These are phyloP conservation scores for Eueides isabella DNA, from an alignment of 1,140 invertebrate genomes.

Conservation along the genomic window DNA sequence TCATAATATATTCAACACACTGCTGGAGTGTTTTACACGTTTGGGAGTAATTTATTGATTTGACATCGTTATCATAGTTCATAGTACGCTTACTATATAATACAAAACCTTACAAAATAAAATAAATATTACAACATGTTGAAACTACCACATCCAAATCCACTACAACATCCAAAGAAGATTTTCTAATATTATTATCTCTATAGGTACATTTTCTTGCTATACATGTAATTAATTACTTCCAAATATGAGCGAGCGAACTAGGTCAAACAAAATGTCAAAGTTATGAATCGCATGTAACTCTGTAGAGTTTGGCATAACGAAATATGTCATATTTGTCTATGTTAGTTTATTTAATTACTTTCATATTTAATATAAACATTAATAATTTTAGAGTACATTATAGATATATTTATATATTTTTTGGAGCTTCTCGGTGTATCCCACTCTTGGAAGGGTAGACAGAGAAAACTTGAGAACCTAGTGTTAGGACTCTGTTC, in stretches of 20 bases:
- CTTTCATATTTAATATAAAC: neutral
- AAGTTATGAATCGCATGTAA: neutral
- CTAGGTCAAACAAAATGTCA: neutral
- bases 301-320: neutral
- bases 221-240: neutral
- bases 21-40: no score
- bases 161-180: neutral
- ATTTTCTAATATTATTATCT: neutral
- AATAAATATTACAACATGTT: neutral
- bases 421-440: no score
- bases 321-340: neutral
- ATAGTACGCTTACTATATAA: no score
- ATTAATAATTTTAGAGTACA: neutral
- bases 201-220: neutral
- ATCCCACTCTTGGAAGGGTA: no score
- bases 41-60: no score
- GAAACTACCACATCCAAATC: neutral
- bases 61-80: no score
- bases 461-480: no score
- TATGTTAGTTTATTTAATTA: neutral
- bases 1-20: no score
- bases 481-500: no score
- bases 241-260: neutral
- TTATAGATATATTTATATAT: no score
- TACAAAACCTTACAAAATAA: no score